Conservation (phyloP, 2,888 invertebrate species). For the Zhuqinia jingwanae region DNA sequence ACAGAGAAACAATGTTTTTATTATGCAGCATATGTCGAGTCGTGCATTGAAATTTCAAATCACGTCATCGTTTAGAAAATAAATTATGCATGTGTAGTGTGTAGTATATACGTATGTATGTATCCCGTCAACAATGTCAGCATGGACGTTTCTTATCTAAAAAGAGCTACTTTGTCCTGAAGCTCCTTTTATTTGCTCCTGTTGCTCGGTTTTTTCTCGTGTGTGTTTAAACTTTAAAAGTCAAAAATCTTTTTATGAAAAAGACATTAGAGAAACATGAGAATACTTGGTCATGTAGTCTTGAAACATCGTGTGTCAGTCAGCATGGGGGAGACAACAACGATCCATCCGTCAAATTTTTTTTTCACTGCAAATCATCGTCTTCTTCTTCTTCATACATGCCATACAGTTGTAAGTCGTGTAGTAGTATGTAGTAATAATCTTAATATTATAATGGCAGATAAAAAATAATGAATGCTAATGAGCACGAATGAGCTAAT, state of each 20-base stretch:
- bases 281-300: too few species aligned
- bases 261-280: too few species aligned
- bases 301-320: conserved; percentile 5
- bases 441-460: conserved; percentile 35
- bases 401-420: background rate
- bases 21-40: background rate
- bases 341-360: conserved; percentile 16
- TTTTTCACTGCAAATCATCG: background rate
- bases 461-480: conserved; percentile 60
- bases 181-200: too few species aligned
- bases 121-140: conserved; percentile 20
- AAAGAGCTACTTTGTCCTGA: too few species aligned
- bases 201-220: background rate
- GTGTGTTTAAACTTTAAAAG: too few species aligned
- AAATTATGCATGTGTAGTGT: conserved; percentile 11
- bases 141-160: background rate
- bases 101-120: background rate
- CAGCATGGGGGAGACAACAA: conserved; percentile 28
- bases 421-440: conserved; percentile 4
- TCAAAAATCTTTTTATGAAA: background rate
- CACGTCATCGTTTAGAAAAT: conserved; percentile 57
- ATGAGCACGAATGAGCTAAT: conserved; percentile 42
- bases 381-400: conserved; percentile 4
- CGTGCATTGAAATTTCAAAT: conserved; percentile 38
- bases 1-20: background rate